These are phyloP conservation scores for Gallinago solitaria DNA, from an alignment of 2,797 vertebrate genomes.

Conservation along the genomic window DNA sequence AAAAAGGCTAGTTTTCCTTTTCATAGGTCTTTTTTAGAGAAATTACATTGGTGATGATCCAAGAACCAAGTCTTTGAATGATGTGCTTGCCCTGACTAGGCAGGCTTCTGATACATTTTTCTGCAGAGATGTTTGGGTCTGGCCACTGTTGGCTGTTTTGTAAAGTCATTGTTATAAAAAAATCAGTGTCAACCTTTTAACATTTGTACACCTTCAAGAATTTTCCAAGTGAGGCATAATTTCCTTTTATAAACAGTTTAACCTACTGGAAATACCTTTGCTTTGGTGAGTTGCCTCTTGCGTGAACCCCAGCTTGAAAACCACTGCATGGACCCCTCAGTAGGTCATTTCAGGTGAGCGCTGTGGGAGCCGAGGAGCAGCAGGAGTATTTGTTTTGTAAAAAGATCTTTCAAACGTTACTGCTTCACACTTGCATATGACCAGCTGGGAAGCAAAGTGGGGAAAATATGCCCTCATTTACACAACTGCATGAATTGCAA, in stretches of 20 bases:
- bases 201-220: background rate
- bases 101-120: background rate
- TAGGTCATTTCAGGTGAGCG: background rate
- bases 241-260: background rate
- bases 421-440: background rate
- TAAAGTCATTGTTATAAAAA: background rate
- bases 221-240: background rate
- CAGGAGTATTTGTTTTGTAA: background rate
- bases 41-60: background rate
- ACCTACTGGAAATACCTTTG: background rate
- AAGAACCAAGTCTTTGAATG: background rate
- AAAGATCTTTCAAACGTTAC: background rate
- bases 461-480: background rate
- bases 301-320: background rate
- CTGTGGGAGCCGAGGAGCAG: background rate
- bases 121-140: background rate
- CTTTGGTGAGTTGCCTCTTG: background rate
- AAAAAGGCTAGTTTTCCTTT: background rate
- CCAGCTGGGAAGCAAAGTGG: background rate
- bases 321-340: rapidly evolving
- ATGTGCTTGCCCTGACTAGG: rapidly evolving
- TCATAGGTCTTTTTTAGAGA: background rate
- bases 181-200: background rate
- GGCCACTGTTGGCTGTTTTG: background rate
- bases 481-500: background rate